Percentiles rank a stretch among this genome's conserved stretches.
phyloP scores from a whole-genome alignment of 2,797 vertebrate species.

The Sebastes iracundus region DNA sequence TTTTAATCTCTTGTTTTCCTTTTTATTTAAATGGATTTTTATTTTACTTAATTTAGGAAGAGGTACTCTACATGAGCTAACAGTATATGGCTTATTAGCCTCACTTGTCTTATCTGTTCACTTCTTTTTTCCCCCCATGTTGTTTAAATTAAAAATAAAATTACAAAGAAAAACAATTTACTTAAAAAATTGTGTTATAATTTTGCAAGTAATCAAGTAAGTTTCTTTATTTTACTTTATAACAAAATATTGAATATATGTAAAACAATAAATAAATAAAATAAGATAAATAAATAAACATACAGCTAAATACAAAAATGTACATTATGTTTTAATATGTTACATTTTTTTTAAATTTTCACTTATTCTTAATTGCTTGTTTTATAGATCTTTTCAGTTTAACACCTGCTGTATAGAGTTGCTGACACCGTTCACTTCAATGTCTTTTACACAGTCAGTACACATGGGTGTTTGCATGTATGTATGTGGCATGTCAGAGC shows the following conservation, averaged over 20 bases:
- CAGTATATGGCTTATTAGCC: background rate
- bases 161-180: background rate
- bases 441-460: background rate
- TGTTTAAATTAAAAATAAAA: background rate
- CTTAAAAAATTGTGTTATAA: background rate
- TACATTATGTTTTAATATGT: background rate
- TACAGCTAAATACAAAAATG: background rate
- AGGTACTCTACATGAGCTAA: background rate
- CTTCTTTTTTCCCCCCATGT: background rate
- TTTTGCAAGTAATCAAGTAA: too few relatives aligned
- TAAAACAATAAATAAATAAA: background rate
- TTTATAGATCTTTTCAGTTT: background rate
- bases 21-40: background rate
- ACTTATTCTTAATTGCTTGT: background rate
- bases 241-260: background rate
- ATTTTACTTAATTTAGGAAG: background rate
- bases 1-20: background rate
- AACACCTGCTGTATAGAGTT: background rate
- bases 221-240: background rate
- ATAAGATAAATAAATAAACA: background rate
- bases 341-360: background rate
- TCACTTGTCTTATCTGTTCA: background rate
- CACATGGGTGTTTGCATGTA: background rate
- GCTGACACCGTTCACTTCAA: background rate
- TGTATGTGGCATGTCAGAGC: constrained; percentile 2